These are phyloP conservation scores for Gnathonemus longibarbis DNA, from an alignment of 2,113 vertebrate species.

Conservation along the genomic window DNA sequence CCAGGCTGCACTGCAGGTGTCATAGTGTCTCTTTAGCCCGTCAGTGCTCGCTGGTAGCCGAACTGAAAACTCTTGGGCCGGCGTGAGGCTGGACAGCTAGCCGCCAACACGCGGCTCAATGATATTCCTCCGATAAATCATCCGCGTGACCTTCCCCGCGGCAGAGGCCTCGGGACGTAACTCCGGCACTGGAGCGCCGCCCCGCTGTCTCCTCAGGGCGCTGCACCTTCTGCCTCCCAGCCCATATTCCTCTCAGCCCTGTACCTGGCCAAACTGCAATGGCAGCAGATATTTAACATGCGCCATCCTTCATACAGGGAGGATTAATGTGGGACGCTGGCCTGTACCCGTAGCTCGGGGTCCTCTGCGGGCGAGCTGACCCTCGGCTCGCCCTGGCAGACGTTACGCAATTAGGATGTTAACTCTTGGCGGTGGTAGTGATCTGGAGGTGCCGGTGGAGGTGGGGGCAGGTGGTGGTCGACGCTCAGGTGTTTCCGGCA, in stretches of 20 bases:
- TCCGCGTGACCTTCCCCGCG: constrained; percentile 54
- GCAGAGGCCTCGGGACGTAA: background rate
- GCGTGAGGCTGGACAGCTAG: constrained; percentile 25
- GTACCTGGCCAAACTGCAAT: constrained; percentile 74
- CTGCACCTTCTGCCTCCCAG: constrained; percentile 28
- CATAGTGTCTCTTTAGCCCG: background rate
- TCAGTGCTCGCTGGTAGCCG: background rate
- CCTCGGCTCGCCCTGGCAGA: constrained; percentile 80
- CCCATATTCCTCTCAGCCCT: constrained; percentile 14
- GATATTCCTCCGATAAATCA: constrained; percentile 61
- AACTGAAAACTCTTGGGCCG: background rate
- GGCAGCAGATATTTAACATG: constrained; percentile 91
- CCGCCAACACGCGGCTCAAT: constrained; percentile 27
- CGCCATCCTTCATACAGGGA: constrained; percentile 93
- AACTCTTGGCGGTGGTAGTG: constrained; percentile 78
- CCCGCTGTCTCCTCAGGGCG: constrained; percentile 28
- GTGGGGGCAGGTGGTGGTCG: constrained; percentile 45
- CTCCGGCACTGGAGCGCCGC: constrained; percentile 40
- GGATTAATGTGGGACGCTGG: constrained; percentile 92
- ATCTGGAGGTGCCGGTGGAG: constrained; percentile 61
- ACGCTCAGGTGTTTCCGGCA: constrained; percentile 70
- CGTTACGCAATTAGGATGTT: constrained; percentile 83
- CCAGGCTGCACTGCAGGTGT: background rate
- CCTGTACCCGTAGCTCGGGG: constrained; percentile 92
- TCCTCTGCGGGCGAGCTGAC: constrained; percentile 84